These are phyloP conservation scores for Catagonus wagneri DNA, from an alignment of 2,113 vertebrate species.

Conservation along the genomic window DNA sequence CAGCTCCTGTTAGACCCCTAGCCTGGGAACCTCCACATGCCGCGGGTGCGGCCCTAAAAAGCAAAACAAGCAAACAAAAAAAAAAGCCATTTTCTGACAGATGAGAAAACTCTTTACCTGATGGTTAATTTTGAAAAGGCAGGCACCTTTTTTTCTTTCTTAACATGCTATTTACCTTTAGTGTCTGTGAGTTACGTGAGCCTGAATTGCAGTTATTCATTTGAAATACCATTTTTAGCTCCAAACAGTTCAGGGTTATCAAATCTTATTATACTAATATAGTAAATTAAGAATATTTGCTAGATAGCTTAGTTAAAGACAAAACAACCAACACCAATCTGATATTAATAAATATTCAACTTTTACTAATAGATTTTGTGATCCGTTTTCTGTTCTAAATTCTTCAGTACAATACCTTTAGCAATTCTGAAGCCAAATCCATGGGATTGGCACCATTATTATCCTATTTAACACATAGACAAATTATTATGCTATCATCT, in stretches of 20 bases:
- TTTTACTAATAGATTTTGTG: background rate
- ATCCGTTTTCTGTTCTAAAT: background rate
- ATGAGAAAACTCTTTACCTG: background rate
- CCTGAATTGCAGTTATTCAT: background rate
- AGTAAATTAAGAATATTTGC: background rate
- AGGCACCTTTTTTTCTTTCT: background rate
- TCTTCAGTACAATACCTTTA: background rate
- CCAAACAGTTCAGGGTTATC: background rate
- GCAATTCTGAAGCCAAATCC: background rate
- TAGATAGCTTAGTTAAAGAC: background rate
- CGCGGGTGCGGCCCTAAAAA: no score
- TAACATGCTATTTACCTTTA: background rate
- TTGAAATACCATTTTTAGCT: background rate
- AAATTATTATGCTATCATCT: background rate
- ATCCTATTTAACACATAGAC: background rate
- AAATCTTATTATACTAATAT: background rate
- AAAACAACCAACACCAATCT: background rate
- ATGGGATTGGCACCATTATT: background rate
- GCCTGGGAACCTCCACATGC: no score
- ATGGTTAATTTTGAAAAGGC: background rate
- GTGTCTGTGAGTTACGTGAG: background rate
- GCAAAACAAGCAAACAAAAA: no score
- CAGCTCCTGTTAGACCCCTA: no score
- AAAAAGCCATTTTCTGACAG: background rate
- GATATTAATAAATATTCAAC: background rate